Evolutionary conservation across 1,140 invertebrate species (phyloP).

Genomic region (Paraescarpia echinospica): DNA sequence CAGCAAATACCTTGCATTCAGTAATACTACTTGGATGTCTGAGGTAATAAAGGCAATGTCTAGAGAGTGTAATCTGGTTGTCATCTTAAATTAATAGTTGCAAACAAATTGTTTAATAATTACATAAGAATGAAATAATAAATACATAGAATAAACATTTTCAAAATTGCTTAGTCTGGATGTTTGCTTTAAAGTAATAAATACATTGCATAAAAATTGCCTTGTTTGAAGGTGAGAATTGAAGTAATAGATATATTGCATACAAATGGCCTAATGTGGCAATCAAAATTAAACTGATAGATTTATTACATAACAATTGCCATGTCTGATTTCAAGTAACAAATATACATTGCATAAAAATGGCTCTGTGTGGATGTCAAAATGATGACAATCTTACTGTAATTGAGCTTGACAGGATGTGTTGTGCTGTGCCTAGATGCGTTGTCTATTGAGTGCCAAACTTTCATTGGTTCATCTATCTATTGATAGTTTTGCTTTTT

Average conservation of each 20-base stretch:
- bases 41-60: no score
- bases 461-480: no score
- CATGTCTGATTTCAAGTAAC: background rate
- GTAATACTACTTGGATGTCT: no score
- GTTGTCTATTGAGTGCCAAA: no score
- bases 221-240: background rate
- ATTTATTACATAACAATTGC: background rate
- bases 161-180: background rate
- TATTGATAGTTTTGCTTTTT: no score
- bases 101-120: no score
- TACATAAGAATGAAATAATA: no score
- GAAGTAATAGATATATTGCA: background rate
- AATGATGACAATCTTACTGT: background rate
- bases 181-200: background rate
- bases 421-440: no score
- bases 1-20: background rate
- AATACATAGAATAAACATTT: no score
- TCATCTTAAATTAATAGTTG: no score
- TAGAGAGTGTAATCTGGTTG: no score
- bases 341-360: background rate
- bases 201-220: background rate
- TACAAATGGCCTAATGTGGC: background rate
- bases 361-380: background rate
- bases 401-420: no score
- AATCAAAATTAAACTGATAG: background rate